These are phyloP conservation scores for Acipenser transmontanus DNA, from an alignment of 2,797 vertebrate genomes.

Conservation along the genomic window DNA sequence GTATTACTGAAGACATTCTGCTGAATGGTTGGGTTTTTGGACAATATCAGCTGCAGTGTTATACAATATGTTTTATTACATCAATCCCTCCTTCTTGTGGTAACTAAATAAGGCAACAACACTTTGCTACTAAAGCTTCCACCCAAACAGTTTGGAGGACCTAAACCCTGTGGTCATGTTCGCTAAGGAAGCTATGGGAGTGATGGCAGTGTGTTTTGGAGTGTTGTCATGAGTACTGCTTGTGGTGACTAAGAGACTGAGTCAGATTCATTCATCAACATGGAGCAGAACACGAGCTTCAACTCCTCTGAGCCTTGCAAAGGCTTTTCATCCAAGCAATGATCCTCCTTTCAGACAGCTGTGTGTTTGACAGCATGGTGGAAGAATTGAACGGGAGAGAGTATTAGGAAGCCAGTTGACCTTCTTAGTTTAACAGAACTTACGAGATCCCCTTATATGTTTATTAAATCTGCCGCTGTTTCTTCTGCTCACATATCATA, in stretches of 20 bases:
- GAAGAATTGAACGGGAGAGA: constrained; percentile 26
- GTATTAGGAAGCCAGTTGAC: neutral
- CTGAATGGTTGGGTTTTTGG: too few species aligned
- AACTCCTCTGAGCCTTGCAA: neutral
- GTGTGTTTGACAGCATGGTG: constrained; percentile 17
- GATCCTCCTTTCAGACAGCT: constrained; percentile 14
- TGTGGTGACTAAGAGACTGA: constrained; percentile 11
- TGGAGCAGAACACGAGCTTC: constrained; percentile 4
- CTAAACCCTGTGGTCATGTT: constrained; percentile 2
- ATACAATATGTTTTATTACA: constrained; percentile 4
- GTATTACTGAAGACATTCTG: too few species aligned
- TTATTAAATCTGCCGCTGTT: too few species aligned
- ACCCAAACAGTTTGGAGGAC: neutral
- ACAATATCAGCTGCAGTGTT: too few species aligned
- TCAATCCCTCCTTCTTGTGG: too few species aligned
- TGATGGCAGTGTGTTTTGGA: constrained; percentile 21
- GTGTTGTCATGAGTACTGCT: constrained; percentile 22
- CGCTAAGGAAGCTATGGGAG: constrained; percentile 18
- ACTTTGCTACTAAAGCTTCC: neutral
- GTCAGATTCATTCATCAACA: constrained; percentile 12
- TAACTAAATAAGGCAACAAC: neutral
- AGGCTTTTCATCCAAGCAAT: neutral
- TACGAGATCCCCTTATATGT: too few species aligned
- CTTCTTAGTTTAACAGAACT: neutral
- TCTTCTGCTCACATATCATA: too few species aligned